Evolutionary conservation across 2,113 vertebrate species (phyloP), one percentile per base, ranked within the genome.

Genomic region (Zapornia atra): DNA sequence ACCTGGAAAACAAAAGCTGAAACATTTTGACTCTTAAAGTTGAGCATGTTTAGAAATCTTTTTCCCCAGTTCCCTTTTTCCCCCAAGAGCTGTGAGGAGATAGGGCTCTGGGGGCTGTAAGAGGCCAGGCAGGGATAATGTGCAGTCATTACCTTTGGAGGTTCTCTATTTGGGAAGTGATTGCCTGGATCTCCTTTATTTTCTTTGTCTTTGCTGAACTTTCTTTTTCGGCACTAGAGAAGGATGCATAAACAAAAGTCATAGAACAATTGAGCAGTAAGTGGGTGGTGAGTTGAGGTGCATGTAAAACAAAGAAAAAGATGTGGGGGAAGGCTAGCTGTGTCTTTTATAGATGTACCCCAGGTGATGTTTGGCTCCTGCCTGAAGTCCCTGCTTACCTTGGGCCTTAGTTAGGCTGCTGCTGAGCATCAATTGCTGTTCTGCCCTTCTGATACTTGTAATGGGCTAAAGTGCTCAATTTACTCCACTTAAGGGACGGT

Each of bases 161-260:
- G 14, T 95, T 96, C 77, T 97, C 95, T 68, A 99, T 99, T 97
- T 99, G 98, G 21, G 97, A 95, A 4, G 95, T 98, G 81, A 99
- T 93, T 33, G 96, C 98, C 50, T 97, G 98, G 85, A 99, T 98
- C 95, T 99, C 98, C 3, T 70, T 33, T 26, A 98, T 94, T 96
- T 98, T 99, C 95, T 99, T 98, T 83, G 97, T 86, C 82, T 98
- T 99, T 28, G 96, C 96, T 96, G 98, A 98, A 8, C 98, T 98
- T 96, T 99, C 99, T 91, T 83, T 98, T 89, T 98, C 98, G 54
- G 98, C 98, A 76, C 99, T 99, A 59, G 66, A 66, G 64, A 95
- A 70, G 36, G 60, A 73, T 19, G 10, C 29, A 90, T 18, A 64
- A 70, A 65, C 5, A 18, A 24, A 56, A 86, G 6, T 17, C 48